These are phyloP conservation scores for Lanius collurio DNA, from an alignment of 2,113 vertebrate genomes.

Conservation along the genomic window DNA sequence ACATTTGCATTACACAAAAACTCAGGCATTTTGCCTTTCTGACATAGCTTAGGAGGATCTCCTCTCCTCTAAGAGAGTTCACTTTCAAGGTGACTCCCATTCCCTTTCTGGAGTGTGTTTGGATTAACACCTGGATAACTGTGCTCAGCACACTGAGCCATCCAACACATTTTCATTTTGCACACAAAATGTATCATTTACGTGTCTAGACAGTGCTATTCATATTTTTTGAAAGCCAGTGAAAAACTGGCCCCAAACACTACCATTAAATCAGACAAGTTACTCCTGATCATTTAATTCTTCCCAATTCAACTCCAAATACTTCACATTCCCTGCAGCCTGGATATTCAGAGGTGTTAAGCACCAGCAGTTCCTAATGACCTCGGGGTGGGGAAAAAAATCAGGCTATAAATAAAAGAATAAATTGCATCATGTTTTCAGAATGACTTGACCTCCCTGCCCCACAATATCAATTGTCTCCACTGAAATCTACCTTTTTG, in stretches of 20 bases:
- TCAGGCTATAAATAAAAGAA: constrained; percentile 43
- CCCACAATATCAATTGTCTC: constrained; percentile 68
- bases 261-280: constrained; percentile 25
- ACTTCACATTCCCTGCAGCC: neutral
- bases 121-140: neutral
- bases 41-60: neutral
- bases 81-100: neutral
- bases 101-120: neutral
- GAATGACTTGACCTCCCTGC: constrained; percentile 58
- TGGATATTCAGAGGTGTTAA: constrained; percentile 33
- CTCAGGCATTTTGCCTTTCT: constrained; percentile 10
- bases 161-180: neutral
- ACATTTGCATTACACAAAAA: neutral
- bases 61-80: neutral
- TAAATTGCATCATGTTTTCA: constrained; percentile 42
- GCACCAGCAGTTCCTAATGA: constrained; percentile 25
- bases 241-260: neutral
- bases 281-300: constrained; percentile 13
- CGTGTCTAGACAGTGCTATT: neutral
- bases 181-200: neutral
- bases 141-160: neutral
- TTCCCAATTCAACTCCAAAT: neutral
- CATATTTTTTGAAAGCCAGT: neutral
- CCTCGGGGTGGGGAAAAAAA: neutral
- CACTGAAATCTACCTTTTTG: constrained; percentile 96